Evolutionary conservation across 1,140 invertebrate genomes (phyloP).

Genomic region (Drosophila tani): DNA sequence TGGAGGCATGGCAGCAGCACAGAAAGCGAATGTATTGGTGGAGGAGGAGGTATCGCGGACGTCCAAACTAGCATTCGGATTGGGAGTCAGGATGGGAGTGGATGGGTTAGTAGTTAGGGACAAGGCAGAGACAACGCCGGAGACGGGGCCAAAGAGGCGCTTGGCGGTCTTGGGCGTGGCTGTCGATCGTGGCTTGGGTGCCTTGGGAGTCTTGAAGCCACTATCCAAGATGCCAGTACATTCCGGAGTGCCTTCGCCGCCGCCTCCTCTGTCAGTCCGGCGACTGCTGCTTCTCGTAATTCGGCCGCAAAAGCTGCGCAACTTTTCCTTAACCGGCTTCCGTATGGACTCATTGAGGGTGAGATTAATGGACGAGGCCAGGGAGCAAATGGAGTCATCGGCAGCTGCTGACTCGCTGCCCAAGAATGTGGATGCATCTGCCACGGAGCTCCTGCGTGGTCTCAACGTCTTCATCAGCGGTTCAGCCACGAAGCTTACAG

Average conservation of each 20-base stretch:
- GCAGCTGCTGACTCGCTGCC: conserved; percentile 60
- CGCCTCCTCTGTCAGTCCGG: conserved; percentile 33
- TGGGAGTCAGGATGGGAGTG: conserved; percentile 17
- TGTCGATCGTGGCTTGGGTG: conserved; percentile 59
- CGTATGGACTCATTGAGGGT: conserved; percentile 78
- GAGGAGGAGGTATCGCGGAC: conserved; percentile 24
- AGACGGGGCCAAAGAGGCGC: conserved; percentile 62
- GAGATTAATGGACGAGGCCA: conserved; percentile 71
- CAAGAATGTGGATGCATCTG: conserved; percentile 57
- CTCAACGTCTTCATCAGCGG: conserved; percentile 77
- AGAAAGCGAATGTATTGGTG: conserved; percentile 38
- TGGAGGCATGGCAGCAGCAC: conserved; percentile 34
- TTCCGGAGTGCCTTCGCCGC: conserved; percentile 50
- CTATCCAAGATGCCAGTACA: conserved; percentile 43
- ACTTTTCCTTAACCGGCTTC: conserved; percentile 78
- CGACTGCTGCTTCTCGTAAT: conserved; percentile 77
- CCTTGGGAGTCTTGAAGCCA: conserved; percentile 80
- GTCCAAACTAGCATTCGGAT: conserved; percentile 19
- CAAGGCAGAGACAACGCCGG: conserved; percentile 26
- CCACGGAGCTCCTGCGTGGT: conserved; percentile 74
- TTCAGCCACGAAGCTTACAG: conserved; percentile 81
- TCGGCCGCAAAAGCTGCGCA: conserved; percentile 69
- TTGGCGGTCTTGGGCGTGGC: conserved; percentile 57
- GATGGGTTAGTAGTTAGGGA: conserved; percentile 30
- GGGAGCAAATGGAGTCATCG: conserved; percentile 76